phyloP scores from a whole-genome alignment of 2,888 invertebrate species.

The Operophtera brumata region DNA sequence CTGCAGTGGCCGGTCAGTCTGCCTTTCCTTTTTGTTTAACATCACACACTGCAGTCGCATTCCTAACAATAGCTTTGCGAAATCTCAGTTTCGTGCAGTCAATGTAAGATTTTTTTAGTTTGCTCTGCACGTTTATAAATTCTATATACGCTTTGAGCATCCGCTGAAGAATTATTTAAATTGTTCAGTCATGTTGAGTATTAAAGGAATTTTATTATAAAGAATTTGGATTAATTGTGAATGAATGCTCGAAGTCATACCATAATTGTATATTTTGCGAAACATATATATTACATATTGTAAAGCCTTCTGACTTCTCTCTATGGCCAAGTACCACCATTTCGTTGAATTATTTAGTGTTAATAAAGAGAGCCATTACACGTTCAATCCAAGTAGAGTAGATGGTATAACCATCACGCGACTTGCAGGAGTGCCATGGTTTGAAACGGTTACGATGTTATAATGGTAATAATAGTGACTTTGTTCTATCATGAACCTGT shows the following conservation, averaged over 20 bases:
- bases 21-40: slow-evolving; percentile 45
- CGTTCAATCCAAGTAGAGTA: background rate
- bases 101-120: slow-evolving; percentile 35
- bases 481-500: slow-evolving; percentile 29
- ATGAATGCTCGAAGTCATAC: background rate
- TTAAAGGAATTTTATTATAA: background rate
- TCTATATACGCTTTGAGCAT: slow-evolving; percentile 24
- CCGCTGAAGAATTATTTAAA: slow-evolving; percentile 29
- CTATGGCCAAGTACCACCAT: background rate
- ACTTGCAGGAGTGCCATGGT: slow-evolving; percentile 58
- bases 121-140: slow-evolving; percentile 28
- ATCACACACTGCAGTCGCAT: slow-evolving; percentile 48
- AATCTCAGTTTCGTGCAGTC: slow-evolving; percentile 55
- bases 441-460: slow-evolving; percentile 42
- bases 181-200: slow-evolving; percentile 1
- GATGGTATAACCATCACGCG: slow-evolving; percentile 43
- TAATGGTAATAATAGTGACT: slow-evolving; percentile 20
- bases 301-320: too few relatives aligned
- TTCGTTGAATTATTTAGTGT: background rate
- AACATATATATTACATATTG: background rate
- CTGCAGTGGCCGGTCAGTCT: slow-evolving; percentile 75
- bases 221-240: too few relatives aligned
- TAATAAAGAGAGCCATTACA: slow-evolving; percentile 6
- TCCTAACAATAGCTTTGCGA: slow-evolving; percentile 71
- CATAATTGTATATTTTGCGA: background rate